Base-by-base conservation (phyloP, 2,113 vertebrate species). In the Odobenus rosmarus region DNA sequence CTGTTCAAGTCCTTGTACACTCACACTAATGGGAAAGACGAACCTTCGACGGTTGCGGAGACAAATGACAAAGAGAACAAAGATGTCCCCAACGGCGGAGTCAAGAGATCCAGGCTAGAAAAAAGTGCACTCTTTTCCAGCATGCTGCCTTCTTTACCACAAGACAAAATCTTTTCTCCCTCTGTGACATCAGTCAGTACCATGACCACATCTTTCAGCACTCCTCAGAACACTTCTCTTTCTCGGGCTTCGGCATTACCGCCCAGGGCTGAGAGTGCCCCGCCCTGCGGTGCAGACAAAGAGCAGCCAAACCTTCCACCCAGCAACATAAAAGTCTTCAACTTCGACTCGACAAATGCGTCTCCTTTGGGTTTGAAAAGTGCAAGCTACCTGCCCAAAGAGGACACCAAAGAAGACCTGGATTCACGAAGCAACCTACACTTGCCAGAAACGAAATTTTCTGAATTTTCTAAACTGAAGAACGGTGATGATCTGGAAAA, bases 41-140 rank as follows among this genome's bases (percentile, higher is more conserved):
- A 98, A 49, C 86, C 97, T 76, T 76, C 51, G 31, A 53, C 21
- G 8, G 2, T 81, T 59, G 94, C 97, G 0, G 99, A 98, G 85
- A n/a, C 57, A 26, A 98, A 84, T 49, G 98, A 98, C 67, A 98
- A 98, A 87, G 98, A 97, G 84, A 98, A 39, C 51, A 24, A 18
- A 88, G 97, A 99, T 88, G 79, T 93, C 96, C 33, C 49, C 53
- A 97, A 98, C 51, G 95, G 98, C 90, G 98, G 97, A 10, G 72
- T 98, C 93, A 98, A 99, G 90, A 98, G 99, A 39, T 99, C 99
- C 5, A 99, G 99, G 1, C 99, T 99, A 76, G 99, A 98, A 94
- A 99, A 99, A 97, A 99, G 99, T 80, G 98, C 99, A 0, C 99
- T 99, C 64, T 99, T 99, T 94, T 99, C 99, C 26, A 99, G 99